These are phyloP conservation scores for Aradus depressus DNA, from an alignment of 2,888 invertebrate genomes.

Conservation along the genomic window DNA sequence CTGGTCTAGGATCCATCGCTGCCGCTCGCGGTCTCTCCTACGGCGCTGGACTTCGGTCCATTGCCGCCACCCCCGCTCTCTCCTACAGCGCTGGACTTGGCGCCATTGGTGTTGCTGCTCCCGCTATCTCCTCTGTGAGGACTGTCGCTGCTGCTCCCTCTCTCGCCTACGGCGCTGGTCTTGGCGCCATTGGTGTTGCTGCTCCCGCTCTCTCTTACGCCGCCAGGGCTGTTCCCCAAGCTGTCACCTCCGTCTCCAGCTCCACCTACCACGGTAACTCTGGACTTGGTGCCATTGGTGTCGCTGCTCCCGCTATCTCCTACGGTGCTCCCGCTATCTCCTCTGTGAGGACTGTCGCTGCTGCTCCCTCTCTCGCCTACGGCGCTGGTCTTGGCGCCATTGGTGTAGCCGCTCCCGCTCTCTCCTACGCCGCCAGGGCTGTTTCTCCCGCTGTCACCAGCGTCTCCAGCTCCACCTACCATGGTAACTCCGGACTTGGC, in stretches of 20 bases:
- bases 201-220: constrained; percentile 14
- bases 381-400: too few relatives aligned
- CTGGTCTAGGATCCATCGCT: constrained; percentile 36
- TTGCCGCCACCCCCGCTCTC: constrained; percentile 22
- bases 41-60: constrained; percentile 19
- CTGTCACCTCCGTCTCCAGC: constrained; percentile 23
- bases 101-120: constrained; percentile 26
- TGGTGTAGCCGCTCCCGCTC: constrained; percentile 17
- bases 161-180: too few relatives aligned
- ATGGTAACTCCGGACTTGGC: constrained; percentile 22
- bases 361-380: too few relatives aligned
- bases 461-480: constrained; percentile 29
- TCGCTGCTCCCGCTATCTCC: constrained; percentile 20
- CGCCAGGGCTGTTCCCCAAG: constrained; percentile 14
- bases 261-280: constrained; percentile 21
- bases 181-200: too few relatives aligned
- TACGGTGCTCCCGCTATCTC: too few relatives aligned
- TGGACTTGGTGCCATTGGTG: constrained; percentile 33
- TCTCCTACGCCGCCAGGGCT: too few relatives aligned
- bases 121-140: constrained; percentile 18
- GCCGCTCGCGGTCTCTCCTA: constrained; percentile 29
- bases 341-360: too few relatives aligned
- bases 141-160: constrained; percentile 12
- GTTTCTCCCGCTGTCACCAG: constrained; percentile 36
- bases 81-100: too few relatives aligned